Evolutionary conservation across 2,113 vertebrate species (phyloP).

Genomic region (Bathybates hornii): DNA sequence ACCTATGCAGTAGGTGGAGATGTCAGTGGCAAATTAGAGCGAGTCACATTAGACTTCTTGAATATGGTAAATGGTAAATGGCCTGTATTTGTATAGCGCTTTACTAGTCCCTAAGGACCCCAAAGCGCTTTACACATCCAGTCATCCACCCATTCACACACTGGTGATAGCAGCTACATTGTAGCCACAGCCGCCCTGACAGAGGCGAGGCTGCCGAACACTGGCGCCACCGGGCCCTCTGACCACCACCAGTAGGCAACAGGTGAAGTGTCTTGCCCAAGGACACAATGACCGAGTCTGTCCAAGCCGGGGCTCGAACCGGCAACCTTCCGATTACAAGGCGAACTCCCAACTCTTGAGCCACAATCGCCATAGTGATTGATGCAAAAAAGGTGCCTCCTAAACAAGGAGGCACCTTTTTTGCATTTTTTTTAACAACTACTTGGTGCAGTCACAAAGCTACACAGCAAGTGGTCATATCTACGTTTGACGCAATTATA

Average conservation of each 20-base stretch:
- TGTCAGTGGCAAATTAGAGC: background rate
- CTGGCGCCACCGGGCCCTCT: background rate
- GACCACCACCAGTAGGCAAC: background rate
- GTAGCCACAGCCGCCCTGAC: background rate
- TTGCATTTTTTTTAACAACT: background rate
- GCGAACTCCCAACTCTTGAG: background rate
- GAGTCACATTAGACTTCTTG: background rate
- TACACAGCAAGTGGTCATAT: background rate
- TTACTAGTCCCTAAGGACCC: accelerated
- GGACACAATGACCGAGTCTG: accelerated
- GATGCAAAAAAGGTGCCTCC: background rate
- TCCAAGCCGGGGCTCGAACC: accelerated
- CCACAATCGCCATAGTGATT: background rate
- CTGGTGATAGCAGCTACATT: background rate
- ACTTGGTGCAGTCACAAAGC: background rate
- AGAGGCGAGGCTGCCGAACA: accelerated
- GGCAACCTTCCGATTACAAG: background rate
- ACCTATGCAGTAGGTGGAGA: background rate
- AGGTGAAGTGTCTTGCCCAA: accelerated
- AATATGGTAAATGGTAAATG: background rate
- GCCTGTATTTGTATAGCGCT: accelerated
- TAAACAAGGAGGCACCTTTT: background rate
- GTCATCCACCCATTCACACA: background rate
- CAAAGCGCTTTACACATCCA: accelerated
- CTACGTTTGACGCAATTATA: background rate